Conservation (phyloP, 2,888 invertebrate species). For the Monopis laevigella region DNA sequence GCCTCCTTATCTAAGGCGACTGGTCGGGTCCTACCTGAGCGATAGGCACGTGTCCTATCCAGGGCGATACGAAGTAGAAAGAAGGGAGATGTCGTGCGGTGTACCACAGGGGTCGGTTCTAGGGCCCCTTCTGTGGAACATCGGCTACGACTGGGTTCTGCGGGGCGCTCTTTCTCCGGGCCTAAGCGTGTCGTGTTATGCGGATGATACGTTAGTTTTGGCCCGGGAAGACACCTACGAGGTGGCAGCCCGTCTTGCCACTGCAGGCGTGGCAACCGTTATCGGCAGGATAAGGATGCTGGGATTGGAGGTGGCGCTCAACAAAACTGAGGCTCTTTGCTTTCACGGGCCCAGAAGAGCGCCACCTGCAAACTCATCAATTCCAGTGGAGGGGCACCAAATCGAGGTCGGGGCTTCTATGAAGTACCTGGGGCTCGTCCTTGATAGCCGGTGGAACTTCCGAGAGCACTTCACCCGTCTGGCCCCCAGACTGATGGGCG, state of each 20-base stretch:
- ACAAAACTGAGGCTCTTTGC: slow-evolving; percentile 6
- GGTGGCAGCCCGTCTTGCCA: slow-evolving; percentile 2
- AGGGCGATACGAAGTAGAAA: no score
- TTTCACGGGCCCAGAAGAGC: not conserved
- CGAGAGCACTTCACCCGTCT: no score
- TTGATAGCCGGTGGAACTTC: no score
- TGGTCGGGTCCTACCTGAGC: no score
- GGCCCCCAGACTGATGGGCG: no score
- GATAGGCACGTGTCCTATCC: no score
- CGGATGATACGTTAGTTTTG: slow-evolving; percentile 17
- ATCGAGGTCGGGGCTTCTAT: not conserved
- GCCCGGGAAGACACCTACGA: slow-evolving; percentile 10
- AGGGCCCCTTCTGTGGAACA: not conserved
- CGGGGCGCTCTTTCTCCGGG: slow-evolving; percentile 12
- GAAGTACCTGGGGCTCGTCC: not conserved
- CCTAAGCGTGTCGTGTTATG: slow-evolving; percentile 14
- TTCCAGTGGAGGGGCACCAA: not conserved
- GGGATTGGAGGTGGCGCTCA: no score
- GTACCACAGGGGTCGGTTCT: no score
- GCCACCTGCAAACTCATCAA: not conserved
- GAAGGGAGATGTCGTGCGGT: no score
- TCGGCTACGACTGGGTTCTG: slow-evolving; percentile 13
- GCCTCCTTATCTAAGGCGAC: no score
- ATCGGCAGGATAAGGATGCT: no score
- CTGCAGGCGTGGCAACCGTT: not conserved